These are phyloP conservation scores for Agriopis leucophaearia DNA, from an alignment of 2,888 invertebrate genomes.

Conservation along the genomic window DNA sequence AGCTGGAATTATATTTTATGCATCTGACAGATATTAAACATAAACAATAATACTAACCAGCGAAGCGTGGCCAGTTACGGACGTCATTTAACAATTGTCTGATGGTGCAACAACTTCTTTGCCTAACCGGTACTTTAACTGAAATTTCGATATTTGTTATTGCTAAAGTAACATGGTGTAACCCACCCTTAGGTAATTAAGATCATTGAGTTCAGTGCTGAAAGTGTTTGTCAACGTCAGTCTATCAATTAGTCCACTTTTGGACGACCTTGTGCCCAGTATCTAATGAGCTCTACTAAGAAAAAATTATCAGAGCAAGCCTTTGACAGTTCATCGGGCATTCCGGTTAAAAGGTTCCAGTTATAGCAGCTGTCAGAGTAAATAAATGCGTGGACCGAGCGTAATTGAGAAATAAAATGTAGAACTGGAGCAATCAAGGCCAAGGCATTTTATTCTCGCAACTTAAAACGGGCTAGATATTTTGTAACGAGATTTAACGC, in stretches of 20 bases:
- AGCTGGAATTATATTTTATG: no score
- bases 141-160: no score
- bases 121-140: no score
- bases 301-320: conserved; percentile 15
- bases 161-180: no score
- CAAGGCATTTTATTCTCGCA: background rate
- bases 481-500: conserved; percentile 25
- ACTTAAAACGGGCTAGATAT: conserved; percentile 2
- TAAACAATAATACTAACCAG: no score
- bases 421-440: background rate
- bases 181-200: background rate
- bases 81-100: no score
- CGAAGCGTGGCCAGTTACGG: no score
- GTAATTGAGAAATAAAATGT: background rate
- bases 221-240: conserved; percentile 8
- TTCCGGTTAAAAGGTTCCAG: background rate
- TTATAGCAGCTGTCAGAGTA: background rate
- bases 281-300: conserved; percentile 20
- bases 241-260: conserved; percentile 10
- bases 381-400: background rate
- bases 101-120: no score
- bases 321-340: conserved; percentile 14
- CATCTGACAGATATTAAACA: no score
- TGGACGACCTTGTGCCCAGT: conserved; percentile 13
- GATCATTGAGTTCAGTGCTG: background rate